Conservation (phyloP, 2,113 vertebrate species). For the Pagrus major region DNA sequence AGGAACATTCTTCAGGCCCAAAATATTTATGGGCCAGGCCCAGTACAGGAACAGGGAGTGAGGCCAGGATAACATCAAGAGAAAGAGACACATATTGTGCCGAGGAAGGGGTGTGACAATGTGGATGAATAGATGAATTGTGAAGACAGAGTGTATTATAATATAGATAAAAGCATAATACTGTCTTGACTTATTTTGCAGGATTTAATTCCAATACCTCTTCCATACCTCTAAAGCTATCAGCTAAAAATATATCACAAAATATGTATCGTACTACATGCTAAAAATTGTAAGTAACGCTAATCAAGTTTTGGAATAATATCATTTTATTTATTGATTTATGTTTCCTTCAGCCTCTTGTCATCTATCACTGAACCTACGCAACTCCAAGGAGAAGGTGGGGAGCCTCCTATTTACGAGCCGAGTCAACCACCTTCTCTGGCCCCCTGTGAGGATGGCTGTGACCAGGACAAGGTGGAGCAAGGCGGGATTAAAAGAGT, state of each 20-base stretch:
- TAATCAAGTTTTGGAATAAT: background rate
- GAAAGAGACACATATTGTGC: constrained; percentile 48
- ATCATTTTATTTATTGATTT: no score
- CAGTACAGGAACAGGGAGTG: constrained; percentile 66
- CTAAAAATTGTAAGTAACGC: background rate
- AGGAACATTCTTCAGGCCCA: constrained; percentile 76
- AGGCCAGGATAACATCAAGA: constrained; percentile 68
- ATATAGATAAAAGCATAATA: constrained; percentile 8
- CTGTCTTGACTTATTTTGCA: background rate
- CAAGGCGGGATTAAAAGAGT: constrained; percentile 93
- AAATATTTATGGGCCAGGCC: constrained; percentile 77
- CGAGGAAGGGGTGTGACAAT: constrained; percentile 50
- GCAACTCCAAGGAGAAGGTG: constrained; percentile 82
- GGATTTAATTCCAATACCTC: background rate
- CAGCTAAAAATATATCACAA: background rate
- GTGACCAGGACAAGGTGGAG: constrained; percentile 90
- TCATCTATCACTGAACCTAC: constrained; percentile 97
- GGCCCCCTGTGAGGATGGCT: constrained; percentile 86
- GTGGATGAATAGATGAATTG: constrained; percentile 32
- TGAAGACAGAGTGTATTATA: background rate
- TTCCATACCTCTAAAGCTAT: background rate
- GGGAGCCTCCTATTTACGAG: constrained; percentile 85
- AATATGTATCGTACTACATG: background rate
- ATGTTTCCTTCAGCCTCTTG: constrained; percentile 86
- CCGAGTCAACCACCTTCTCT: constrained; percentile 84